Percentiles rank a stretch among this genome's conserved stretches.
Conservation (phyloP, 23 tunicate genomes). For the Botrylloides violaceus region DNA sequence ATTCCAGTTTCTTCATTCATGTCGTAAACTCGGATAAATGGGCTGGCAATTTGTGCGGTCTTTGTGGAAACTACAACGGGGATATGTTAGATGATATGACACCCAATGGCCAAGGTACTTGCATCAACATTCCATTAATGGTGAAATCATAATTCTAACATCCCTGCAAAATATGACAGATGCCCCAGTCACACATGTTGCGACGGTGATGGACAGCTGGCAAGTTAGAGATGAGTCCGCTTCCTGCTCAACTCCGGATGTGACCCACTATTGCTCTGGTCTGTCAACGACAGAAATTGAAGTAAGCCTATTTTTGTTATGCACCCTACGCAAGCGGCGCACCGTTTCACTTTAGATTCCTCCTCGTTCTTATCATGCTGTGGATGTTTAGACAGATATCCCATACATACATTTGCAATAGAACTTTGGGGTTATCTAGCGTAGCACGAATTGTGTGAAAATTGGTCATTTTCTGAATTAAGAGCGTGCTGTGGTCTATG, state of each 20-base stretch:
- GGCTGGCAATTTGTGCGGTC: conserved; percentile 69
- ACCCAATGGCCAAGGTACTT: conserved; percentile 46
- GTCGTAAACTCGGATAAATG: conserved; percentile 10
- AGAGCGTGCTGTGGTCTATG: no score
- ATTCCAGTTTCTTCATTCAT: conserved; percentile 16
- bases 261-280: conserved; percentile 41
- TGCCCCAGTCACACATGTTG: conserved; percentile 27
- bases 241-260: conserved; percentile 29
- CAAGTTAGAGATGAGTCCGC: conserved; percentile 7
- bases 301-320: no score
- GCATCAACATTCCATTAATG: neutral
- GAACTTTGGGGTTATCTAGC: no score
- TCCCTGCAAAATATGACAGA: neutral
- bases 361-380: no score
- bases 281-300: conserved; percentile 45
- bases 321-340: no score
- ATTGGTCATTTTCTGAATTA: no score
- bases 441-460: no score
- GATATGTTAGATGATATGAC: conserved; percentile 51
- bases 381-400: no score
- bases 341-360: no score
- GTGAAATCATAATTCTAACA: neutral
- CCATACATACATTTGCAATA: no score
- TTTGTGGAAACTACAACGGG: conserved; percentile 90
- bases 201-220: conserved; percentile 65